Evolutionary conservation across 2,113 vertebrate species (phyloP).

Genomic region (Myotis yumanensis): DNA sequence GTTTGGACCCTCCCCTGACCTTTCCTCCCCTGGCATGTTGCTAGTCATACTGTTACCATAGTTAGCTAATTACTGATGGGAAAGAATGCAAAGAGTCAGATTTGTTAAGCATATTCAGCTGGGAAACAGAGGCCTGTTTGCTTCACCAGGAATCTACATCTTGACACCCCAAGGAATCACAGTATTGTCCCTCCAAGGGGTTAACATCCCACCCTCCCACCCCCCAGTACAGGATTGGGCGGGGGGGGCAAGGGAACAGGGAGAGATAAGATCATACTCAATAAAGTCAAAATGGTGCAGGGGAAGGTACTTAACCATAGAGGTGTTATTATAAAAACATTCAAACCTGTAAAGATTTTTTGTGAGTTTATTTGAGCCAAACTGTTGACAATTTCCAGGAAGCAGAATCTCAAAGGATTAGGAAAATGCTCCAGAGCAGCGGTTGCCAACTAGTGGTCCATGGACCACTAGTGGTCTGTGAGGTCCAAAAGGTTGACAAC

Average conservation of each 20-base stretch:
- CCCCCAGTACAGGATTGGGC: neutral
- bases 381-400: no score
- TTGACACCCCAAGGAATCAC: neutral
- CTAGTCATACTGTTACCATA: neutral
- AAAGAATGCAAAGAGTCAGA: neutral
- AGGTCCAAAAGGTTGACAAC: no score
- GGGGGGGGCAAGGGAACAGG: neutral
- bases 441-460: no score
- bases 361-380: no score
- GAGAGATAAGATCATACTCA: neutral
- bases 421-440: no score
- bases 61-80: neutral
- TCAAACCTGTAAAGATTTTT: no score
- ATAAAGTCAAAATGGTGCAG: neutral
- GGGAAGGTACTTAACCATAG: neutral
- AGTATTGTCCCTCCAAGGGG: neutral
- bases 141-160: neutral
- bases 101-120: neutral
- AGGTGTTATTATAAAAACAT: no score
- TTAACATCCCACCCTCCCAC: neutral
- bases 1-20: no score
- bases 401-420: no score
- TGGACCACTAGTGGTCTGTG: no score
- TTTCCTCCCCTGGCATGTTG: neutral
- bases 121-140: neutral